A percentile compares a stretch with the other conserved stretches of the same genome.
Evolutionary conservation across 2,113 vertebrate species (phyloP).

Genomic region (Spea multiplicata): DNA sequence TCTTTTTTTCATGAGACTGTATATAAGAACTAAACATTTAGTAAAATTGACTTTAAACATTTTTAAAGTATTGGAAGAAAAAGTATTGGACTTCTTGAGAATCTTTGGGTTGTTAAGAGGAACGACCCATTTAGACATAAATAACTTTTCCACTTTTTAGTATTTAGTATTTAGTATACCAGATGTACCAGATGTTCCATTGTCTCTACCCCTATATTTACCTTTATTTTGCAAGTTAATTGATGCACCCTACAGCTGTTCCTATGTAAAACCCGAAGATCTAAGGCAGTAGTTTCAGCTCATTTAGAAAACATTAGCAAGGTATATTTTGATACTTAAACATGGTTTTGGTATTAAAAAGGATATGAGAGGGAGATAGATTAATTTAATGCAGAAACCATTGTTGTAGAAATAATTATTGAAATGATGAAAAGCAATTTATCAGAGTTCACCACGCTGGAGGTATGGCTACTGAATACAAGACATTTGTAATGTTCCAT

Average conservation of each 20-base stretch:
- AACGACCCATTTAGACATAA: no score
- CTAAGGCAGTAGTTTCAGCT: background rate
- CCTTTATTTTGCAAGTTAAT: slow-evolving; percentile 17
- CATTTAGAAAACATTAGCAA: slow-evolving; percentile 7
- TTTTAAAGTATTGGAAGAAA: no score
- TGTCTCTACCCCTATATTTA: no score
- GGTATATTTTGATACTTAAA: background rate
- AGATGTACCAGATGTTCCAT: no score
- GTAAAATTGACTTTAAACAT: no score
- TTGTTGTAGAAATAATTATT: background rate
- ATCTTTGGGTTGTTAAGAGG: no score
- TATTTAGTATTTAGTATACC: no score
- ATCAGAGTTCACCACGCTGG: slow-evolving; percentile 17
- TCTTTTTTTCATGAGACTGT: no score
- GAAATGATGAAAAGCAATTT: slow-evolving; percentile 7
- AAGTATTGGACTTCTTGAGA: no score
- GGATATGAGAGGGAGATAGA: background rate
- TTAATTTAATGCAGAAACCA: slow-evolving; percentile 14
- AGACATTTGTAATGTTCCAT: background rate
- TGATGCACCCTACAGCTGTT: slow-evolving; percentile 13
- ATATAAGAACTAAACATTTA: no score
- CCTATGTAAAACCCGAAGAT: slow-evolving; percentile 18
- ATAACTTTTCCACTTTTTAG: no score
- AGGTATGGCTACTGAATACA: background rate
- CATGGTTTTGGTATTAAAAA: background rate